phyloP scores from a whole-genome alignment of 2,797 vertebrate genomes.

The Antennarius maculatus region DNA sequence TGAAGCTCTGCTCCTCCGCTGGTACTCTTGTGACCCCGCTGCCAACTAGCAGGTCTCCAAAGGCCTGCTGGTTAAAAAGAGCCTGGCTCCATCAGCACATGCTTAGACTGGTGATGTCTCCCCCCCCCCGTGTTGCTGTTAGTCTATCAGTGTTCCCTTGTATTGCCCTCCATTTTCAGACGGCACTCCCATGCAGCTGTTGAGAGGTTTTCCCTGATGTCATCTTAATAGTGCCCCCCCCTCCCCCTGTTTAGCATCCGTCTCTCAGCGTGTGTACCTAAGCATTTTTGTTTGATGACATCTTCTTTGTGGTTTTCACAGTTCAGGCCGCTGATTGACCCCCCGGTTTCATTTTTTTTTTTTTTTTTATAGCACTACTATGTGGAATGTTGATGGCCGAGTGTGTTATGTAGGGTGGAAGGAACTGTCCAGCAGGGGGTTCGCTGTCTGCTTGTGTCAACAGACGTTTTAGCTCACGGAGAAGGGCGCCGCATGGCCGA shows the following conservation, averaged over 20 bases:
- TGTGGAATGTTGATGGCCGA: constrained; percentile 59
- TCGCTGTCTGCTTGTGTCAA: constrained; percentile 69
- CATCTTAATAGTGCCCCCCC: constrained; percentile 75
- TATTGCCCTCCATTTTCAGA: constrained; percentile 77
- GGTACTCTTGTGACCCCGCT: constrained; percentile 68
- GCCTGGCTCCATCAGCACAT: constrained; percentile 82
- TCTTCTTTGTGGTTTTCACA: constrained; percentile 76
- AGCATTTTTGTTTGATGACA: constrained; percentile 82
- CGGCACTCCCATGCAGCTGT: constrained; percentile 83
- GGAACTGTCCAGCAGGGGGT: constrained; percentile 54
- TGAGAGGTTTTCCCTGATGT: constrained; percentile 79
- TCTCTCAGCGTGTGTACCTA: constrained; percentile 79
- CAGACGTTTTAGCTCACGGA: constrained; percentile 66
- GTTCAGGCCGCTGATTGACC: constrained; percentile 68
- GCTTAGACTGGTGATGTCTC: constrained; percentile 79
- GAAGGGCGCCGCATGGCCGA: constrained; percentile 75
- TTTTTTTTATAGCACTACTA: constrained; percentile 22
- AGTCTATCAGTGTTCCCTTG: constrained; percentile 82
- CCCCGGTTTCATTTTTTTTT: background rate
- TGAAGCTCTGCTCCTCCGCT: constrained; percentile 65
- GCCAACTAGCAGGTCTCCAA: constrained; percentile 65
- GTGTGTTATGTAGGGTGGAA: constrained; percentile 25
- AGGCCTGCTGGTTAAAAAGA: constrained; percentile 77
- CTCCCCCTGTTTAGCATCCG: constrained; percentile 79
- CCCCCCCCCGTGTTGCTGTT: constrained; percentile 76